Conservation (phyloP, 2,888 invertebrate genomes). For the Phlogophora meticulosa region DNA sequence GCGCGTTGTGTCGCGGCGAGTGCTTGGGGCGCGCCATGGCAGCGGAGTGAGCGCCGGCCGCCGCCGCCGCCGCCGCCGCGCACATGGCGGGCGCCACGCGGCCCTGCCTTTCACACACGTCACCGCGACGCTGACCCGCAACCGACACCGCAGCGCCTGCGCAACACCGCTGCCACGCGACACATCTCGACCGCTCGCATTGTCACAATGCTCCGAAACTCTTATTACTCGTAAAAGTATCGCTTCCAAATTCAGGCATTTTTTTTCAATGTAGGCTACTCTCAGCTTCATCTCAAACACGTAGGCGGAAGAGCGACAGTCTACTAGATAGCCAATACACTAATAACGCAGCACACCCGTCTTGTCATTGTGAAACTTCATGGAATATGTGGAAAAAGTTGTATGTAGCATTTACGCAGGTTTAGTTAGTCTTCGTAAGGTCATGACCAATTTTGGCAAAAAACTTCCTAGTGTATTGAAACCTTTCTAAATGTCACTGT, state of each 20-base stretch:
- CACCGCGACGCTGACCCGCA: slow-evolving; percentile 65
- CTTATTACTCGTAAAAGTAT: background rate
- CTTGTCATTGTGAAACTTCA: background rate
- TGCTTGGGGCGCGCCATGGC: slow-evolving; percentile 89
- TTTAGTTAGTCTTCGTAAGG: too few species aligned
- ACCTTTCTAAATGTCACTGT: background rate
- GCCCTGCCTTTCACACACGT: slow-evolving; percentile 77
- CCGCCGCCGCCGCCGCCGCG: slow-evolving; percentile 49
- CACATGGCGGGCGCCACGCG: slow-evolving; percentile 74
- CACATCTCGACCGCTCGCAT: slow-evolving; percentile 19
- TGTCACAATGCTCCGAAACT: background rate
- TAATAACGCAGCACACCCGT: background rate
- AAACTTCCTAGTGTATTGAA: too few species aligned
- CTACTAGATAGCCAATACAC: background rate
- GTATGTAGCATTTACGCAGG: too few species aligned
- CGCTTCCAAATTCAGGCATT: background rate
- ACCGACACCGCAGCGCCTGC: slow-evolving; percentile 40
- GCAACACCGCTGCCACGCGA: slow-evolving; percentile 57
- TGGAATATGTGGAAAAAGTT: background rate
- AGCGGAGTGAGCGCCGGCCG: slow-evolving; percentile 81
- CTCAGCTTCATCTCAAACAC: background rate
- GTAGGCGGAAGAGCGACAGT: background rate
- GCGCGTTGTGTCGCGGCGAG: slow-evolving; percentile 88
- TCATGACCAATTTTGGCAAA: background rate
- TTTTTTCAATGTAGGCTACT: background rate